Conservation (phyloP, 92 coral and sea anemone species). For the Epizoanthus fatuus region DNA sequence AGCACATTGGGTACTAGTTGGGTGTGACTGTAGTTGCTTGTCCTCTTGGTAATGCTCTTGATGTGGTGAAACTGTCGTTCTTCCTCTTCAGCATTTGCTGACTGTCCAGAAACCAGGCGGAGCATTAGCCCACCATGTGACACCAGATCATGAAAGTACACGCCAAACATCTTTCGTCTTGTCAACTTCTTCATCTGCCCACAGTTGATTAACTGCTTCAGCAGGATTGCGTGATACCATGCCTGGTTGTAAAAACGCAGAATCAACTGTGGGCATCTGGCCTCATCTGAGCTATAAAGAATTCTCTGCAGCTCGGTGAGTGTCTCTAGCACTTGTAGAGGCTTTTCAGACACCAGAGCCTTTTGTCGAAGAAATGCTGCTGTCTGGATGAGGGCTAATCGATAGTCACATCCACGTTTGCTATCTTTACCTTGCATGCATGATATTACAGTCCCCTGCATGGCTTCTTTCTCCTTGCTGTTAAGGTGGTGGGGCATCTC, state of each 20-base stretch:
- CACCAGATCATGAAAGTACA: slow-evolving; percentile 43
- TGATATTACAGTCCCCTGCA: background rate
- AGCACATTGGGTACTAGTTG: slow-evolving; percentile 34
- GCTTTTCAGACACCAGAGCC: slow-evolving; percentile 10
- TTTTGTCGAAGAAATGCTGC: background rate
- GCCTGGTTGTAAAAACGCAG: background rate
- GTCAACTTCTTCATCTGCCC: slow-evolving; percentile 39
- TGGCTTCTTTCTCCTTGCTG: background rate
- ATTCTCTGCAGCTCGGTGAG: slow-evolving; percentile 25
- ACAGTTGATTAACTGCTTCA: slow-evolving; percentile 18
- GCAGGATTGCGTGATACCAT: slow-evolving; percentile 29
- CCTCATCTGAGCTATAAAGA: background rate
- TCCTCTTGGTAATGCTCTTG: slow-evolving; percentile 46
- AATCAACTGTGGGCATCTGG: background rate
- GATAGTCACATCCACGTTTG: slow-evolving; percentile 22
- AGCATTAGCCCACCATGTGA: slow-evolving; percentile 65
- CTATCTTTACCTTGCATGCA: slow-evolving; percentile 20
- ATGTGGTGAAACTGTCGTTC: slow-evolving; percentile 49
- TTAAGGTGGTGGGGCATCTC: slow-evolving; percentile 9
- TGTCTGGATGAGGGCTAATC: slow-evolving; percentile 7
- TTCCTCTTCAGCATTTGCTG: slow-evolving; percentile 60
- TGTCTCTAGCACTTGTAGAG: background rate
- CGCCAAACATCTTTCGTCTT: slow-evolving; percentile 48
- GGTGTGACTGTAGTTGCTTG: slow-evolving; percentile 49
- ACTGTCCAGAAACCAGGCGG: slow-evolving; percentile 63